phyloP scores from a whole-genome alignment of 1,140 invertebrate genomes.

The Cydia strobilella region DNA sequence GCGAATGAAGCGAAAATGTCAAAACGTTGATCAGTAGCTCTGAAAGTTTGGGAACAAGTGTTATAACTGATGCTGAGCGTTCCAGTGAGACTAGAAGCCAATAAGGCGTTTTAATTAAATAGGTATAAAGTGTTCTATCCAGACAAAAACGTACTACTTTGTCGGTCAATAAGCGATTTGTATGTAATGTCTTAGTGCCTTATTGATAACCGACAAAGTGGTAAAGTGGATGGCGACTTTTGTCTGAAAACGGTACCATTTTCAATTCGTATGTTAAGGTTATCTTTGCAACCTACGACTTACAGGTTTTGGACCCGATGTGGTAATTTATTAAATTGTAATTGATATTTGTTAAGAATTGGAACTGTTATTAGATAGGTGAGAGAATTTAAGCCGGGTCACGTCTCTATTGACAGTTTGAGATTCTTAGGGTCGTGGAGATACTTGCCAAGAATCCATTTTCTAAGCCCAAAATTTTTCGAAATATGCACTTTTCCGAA shows the following conservation, averaged over 20 bases:
- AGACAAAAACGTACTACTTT: not conserved
- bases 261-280: slow-evolving; percentile 36
- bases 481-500: not conserved
- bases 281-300: not conserved
- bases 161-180: slow-evolving; percentile 5
- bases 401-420: slow-evolving; percentile 10
- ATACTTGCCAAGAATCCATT: not conserved
- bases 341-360: slow-evolving; percentile 12
- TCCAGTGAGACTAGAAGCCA: slow-evolving; percentile 55
- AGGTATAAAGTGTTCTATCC: not conserved
- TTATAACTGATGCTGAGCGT: slow-evolving; percentile 45
- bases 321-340: slow-evolving; percentile 31
- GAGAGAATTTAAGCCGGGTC: not conserved
- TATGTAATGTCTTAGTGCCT: not conserved
- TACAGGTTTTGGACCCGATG: slow-evolving; percentile 29
- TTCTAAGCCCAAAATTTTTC: not conserved
- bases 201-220: not conserved
- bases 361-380: slow-evolving; percentile 21
- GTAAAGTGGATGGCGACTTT: not conserved
- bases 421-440: not conserved
- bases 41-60: slow-evolving; percentile 54
- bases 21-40: slow-evolving; percentile 3
- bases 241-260: slow-evolving; percentile 31
- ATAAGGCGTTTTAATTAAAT: slow-evolving; percentile 39
- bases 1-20: slow-evolving; percentile 17